Base-by-base conservation (phyloP, 2,888 invertebrate genomes). In the Myopa testacea region DNA sequence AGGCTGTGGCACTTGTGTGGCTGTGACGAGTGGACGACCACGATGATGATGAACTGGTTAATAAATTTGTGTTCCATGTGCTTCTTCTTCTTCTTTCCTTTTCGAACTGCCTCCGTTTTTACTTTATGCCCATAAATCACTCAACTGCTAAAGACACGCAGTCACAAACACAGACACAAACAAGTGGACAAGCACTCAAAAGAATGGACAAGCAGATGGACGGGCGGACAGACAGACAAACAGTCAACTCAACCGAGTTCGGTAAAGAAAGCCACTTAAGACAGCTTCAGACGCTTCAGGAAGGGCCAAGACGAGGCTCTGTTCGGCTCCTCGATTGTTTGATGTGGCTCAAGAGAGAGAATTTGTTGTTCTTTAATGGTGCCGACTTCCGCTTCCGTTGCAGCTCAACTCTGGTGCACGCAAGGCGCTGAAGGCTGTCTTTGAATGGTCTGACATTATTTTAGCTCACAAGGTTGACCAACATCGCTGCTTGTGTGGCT, bases 61-160 rank as follows among this genome's bases (percentile, higher is more conserved):
- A 50, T 50, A 50, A 50, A 50, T 8, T 50, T 50, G 8, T 14
- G 8, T 3, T 50, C 3, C 50, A 26, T 26, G 26, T 50, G 50
- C 10, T 50, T 50, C 26, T 50, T n/a, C n/a, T n/a, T n/a, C n/a
- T n/a, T 50, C 50, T 50, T 50, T 14, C 10, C 26, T 26, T 14
- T 50, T 50, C 8, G 14, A 50, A 10, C 50, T 50, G 50, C 50
- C 50, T 50, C 14, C 50, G 10, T 8, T 50, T 50, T 50, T 50
- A 3, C 14, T 50, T 14, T 14, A 3, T 72, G 67, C 71, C 26
- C 10, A 75, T 70, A 78, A 72, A 76, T 71, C 60, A 60, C n/a
- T 60, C 60, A 37, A 45, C 75, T 79, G 76, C 75, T 77, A 69
- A 76, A 76, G 60, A 77, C 68, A 71, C 72, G 76, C 79, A 79